phyloP scores from a whole-genome alignment of 1,140 invertebrate species.

The Nomia melanderi region DNA sequence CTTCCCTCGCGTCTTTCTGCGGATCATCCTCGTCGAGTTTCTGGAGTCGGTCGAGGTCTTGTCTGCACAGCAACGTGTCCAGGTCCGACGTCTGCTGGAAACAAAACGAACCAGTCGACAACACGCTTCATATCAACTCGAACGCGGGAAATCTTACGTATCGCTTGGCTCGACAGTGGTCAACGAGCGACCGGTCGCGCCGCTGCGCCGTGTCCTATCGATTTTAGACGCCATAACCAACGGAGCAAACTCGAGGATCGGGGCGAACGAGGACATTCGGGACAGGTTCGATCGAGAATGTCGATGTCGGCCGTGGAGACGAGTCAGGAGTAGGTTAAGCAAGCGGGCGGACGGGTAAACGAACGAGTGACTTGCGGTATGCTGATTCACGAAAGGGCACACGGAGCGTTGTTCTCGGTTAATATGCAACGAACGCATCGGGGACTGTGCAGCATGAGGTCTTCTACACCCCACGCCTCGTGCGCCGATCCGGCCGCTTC shows the following conservation, averaged over 20 bases:
- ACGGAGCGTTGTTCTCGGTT: conserved; percentile 53
- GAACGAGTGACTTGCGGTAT: conserved; percentile 76
- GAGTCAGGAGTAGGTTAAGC: conserved; percentile 30
- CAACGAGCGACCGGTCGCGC: too few species aligned
- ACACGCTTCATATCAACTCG: too few species aligned
- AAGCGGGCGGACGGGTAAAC: conserved; percentile 40
- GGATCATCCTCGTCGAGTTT: conserved; percentile 82
- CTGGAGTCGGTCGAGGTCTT: conserved; percentile 82
- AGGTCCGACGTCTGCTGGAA: conserved; percentile 83
- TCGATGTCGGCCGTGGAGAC: background rate
- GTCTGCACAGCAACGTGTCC: conserved; percentile 83
- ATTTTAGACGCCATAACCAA: too few species aligned
- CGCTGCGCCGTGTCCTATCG: too few species aligned
- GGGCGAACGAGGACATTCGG: background rate
- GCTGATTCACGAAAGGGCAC: conserved; percentile 68
- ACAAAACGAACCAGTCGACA: conserved; percentile 40
- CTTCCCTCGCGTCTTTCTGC: conserved; percentile 83
- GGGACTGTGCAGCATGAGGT: conserved; percentile 42
- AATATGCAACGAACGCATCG: conserved; percentile 66
- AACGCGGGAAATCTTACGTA: too few species aligned
- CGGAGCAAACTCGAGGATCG: too few species aligned
- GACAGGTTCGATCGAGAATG: background rate
- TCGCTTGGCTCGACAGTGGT: too few species aligned
- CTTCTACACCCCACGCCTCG: conserved; percentile 27
- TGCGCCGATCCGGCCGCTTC: background rate